These are phyloP conservation scores for Xenentodon cancila DNA, from an alignment of 2,797 vertebrate species.

Conservation along the genomic window DNA sequence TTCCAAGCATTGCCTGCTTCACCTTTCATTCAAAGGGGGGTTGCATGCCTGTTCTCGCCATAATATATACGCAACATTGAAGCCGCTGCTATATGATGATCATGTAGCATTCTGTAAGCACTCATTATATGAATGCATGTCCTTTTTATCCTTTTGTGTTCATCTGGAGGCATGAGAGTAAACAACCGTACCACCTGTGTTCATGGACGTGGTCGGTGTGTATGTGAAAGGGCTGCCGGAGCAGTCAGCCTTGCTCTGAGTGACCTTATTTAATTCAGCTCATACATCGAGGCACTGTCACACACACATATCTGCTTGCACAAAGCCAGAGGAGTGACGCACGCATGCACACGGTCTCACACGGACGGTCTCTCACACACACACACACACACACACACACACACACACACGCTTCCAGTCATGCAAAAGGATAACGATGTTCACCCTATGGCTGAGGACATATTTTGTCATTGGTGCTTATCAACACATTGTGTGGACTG, in stretches of 20 bases:
- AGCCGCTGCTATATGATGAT: too few relatives aligned
- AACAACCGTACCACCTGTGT: constrained; percentile 20
- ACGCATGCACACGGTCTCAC: constrained; percentile 26
- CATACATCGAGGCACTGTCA: constrained; percentile 48
- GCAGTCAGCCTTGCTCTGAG: constrained; percentile 61
- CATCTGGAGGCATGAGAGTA: not conserved
- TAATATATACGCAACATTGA: too few relatives aligned
- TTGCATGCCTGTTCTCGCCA: too few relatives aligned
- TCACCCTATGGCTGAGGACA: constrained; percentile 65
- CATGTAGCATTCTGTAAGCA: not conserved
- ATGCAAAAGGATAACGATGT: constrained; percentile 28
- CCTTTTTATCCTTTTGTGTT: constrained; percentile 27
- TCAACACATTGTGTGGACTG: constrained; percentile 49
- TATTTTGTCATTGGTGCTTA: constrained; percentile 75
- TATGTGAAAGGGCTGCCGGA: constrained; percentile 3
- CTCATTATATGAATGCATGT: not conserved
- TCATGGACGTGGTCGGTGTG: constrained; percentile 4
- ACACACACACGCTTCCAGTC: constrained; percentile 22
- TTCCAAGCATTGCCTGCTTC: too few relatives aligned
- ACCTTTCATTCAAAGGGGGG: too few relatives aligned
- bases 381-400: constrained; percentile 32
- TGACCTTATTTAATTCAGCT: constrained; percentile 79
- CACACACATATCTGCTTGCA: constrained; percentile 27
- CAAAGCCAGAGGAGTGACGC: constrained; percentile 37
- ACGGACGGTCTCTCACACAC: constrained; percentile 29